Evolutionary conservation across 2,113 vertebrate species (phyloP), one percentile per base, ranked within the genome.

Genomic region (Thomomys bottae): DNA sequence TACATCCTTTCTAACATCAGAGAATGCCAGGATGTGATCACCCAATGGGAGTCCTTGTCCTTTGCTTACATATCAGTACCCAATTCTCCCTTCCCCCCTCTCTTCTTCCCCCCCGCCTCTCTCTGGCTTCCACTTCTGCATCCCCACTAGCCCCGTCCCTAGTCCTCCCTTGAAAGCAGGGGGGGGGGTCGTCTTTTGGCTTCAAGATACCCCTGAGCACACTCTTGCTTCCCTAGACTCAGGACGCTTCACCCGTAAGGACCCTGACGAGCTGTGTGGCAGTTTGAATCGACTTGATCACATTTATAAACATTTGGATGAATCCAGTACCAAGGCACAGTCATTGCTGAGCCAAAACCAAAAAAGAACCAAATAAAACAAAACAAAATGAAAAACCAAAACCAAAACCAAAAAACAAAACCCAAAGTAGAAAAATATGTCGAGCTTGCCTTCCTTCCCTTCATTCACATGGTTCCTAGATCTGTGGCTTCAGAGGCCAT

Each of bases 191-290:
- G 68, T 30, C 73, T 79, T 94, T 89, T 78, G 36, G 61, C 78
- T 61, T 9, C 54, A 63, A 26, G 88, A 90, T 57, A 67, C 36
- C 79, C 59, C 84, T 78, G 64, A 95, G 75, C 66, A 36, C 14
- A 11, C 45, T 49, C 71, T 36, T 76, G n/a, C 6, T 71, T 82
- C 45, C 34, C 57, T 90, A 91, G 78, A 68, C 57, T 40, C 92
- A 59, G 6, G 95, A 78, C 20, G 0, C 61, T 90, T 96, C 34
- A 24, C 2, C 0, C 92, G 64, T 94, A 92, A 0, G 0, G 7
- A 54, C 67, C 72, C 88, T 96, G 85, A 94, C 80, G 93, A 87
- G 73, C 26, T 82, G 75, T 94, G 92, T 90, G 88, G 73, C 32
- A 78, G 66, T 49, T 96, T 91, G 87, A 94, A 89, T 42, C 63